These are phyloP conservation scores for Actias luna DNA, from an alignment of 2,888 invertebrate species.

Conservation along the genomic window DNA sequence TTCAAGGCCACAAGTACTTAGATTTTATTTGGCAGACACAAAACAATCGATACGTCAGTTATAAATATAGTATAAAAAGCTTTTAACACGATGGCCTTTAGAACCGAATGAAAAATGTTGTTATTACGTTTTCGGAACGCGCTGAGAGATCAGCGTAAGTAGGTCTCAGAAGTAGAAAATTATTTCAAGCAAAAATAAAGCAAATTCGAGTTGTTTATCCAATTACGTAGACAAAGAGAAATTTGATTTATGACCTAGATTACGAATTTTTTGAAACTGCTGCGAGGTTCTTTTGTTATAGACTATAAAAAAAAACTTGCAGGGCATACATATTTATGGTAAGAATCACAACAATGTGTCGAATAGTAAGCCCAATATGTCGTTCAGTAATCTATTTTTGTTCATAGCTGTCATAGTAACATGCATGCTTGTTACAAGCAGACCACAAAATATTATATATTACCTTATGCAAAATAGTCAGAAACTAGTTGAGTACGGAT, in stretches of 20 bases:
- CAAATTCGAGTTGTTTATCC: conserved; percentile 6
- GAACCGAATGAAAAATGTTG: conserved; percentile 27
- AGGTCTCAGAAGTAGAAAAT: conserved; percentile 10
- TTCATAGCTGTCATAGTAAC: no score
- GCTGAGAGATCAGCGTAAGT: conserved; percentile 30
- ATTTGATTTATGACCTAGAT: conserved; percentile 7
- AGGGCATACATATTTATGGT: background rate
- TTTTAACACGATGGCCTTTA: conserved; percentile 22
- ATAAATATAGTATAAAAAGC: conserved; percentile 20
- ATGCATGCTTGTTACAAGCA: no score
- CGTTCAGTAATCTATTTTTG: no score
- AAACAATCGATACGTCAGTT: conserved; percentile 26
- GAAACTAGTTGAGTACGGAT: no score
- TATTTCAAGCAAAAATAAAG: conserved; percentile 1
- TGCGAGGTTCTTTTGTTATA: background rate
- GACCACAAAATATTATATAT: no score
- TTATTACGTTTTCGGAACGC: conserved; percentile 30
- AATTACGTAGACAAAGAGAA: conserved; percentile 9
- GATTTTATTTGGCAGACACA: background rate
- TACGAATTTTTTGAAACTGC: background rate
- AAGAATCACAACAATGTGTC: no score
- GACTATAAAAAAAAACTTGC: background rate
- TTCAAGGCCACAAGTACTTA: background rate
- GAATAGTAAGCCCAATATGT: no score
- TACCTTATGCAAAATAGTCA: no score